A percentile compares a stretch with the other conserved stretches of the same genome.
These are phyloP conservation scores for Schizopygopsis malacanthus DNA, from an alignment of 2,797 vertebrate genomes.

Conservation along the genomic window DNA sequence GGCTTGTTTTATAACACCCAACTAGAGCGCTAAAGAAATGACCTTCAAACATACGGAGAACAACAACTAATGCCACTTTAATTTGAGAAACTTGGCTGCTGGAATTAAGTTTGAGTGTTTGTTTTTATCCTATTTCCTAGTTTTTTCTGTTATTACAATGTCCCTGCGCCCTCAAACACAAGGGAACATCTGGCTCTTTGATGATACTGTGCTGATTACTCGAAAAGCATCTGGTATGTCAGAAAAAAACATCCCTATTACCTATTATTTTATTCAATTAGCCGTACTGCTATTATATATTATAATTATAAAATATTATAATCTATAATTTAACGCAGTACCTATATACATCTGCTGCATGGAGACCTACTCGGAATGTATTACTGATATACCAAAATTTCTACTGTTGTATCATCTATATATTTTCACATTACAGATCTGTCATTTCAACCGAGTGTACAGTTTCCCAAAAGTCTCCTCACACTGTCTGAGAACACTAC, in stretches of 20 bases:
- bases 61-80: background rate
- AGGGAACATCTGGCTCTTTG: slow-evolving; percentile 95
- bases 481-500: slow-evolving; percentile 78
- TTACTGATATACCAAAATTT: background rate
- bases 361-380: background rate
- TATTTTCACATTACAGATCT: slow-evolving; percentile 77
- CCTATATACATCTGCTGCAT: background rate
- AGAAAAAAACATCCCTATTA: background rate
- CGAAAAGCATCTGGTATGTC: slow-evolving; percentile 86
- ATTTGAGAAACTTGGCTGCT: background rate
- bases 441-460: slow-evolving; percentile 86
- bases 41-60: background rate
- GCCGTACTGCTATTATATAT: background rate
- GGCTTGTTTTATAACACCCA: slow-evolving; percentile 24
- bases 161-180: slow-evolving; percentile 92
- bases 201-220: slow-evolving; percentile 91
- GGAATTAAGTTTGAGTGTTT: slow-evolving; percentile 1
- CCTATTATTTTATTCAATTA: background rate
- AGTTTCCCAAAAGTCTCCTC: slow-evolving; percentile 89
- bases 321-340: background rate
- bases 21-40: background rate
- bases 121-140: slow-evolving; percentile 69
- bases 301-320: background rate
- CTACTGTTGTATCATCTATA: background rate
- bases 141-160: slow-evolving; percentile 91